Conservation (phyloP, 1,140 invertebrate genomes). For the Scaptomyza hsui region DNA sequence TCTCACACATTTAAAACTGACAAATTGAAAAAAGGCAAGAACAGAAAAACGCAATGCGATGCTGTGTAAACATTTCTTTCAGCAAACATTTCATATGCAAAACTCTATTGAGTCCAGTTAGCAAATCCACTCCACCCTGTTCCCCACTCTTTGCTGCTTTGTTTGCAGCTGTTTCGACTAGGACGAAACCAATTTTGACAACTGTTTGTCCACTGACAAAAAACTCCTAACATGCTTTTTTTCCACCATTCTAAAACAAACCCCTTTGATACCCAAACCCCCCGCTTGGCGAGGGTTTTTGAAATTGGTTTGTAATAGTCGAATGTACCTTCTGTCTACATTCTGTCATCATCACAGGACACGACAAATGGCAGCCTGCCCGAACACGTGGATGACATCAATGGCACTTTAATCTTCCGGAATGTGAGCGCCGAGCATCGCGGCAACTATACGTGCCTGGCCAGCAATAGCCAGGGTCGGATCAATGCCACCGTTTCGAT, state of each 20-base stretch:
- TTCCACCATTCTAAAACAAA: conserved; percentile 56
- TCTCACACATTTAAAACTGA: conserved; percentile 26
- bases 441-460: conserved; percentile 92
- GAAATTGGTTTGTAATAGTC: conserved; percentile 66
- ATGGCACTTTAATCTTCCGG: conserved; percentile 94
- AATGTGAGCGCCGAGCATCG: conserved; percentile 90
- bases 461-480: conserved; percentile 90
- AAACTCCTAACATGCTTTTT: conserved; percentile 29
- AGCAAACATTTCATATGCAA: conserved; percentile 72
- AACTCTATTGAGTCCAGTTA: conserved; percentile 53
- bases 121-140: conserved; percentile 17
- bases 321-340: conserved; percentile 3
- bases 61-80: conserved; percentile 59
- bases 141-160: conserved; percentile 22
- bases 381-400: conserved; percentile 90
- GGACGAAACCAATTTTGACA: conserved; percentile 73
- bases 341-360: conserved; percentile 80
- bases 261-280: too few relatives aligned
- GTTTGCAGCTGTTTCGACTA: conserved; percentile 65
- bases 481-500: conserved; percentile 94
- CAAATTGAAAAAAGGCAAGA: conserved; percentile 52
- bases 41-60: conserved; percentile 51
- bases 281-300: conserved; percentile 11
- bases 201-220: conserved; percentile 76
- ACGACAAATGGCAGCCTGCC: conserved; percentile 86